These are phyloP conservation scores for Drosophila greeni DNA, from an alignment of 2,888 invertebrate genomes.

Conservation along the genomic window DNA sequence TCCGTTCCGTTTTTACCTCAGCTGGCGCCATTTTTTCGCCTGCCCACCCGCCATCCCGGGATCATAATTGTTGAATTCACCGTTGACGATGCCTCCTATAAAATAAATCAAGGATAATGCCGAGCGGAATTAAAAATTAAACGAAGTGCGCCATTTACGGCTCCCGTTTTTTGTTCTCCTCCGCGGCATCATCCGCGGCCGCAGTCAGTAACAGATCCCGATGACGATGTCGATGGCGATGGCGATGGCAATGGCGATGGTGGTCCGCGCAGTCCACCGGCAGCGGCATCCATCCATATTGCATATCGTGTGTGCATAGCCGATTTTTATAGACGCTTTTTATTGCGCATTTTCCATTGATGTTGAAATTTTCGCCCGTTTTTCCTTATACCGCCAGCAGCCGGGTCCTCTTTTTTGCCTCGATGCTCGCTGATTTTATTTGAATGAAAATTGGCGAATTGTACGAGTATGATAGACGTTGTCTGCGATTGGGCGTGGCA, in stretches of 20 bases:
- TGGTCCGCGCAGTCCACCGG: conserved; percentile 33
- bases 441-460: conserved; percentile 73
- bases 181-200: conserved; percentile 19
- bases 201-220: conserved; percentile 27
- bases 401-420: conserved; percentile 31
- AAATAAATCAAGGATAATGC: conserved; percentile 75
- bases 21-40: conserved; percentile 41
- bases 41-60: neutral
- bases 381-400: conserved; percentile 16
- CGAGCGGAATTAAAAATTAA: conserved; percentile 71
- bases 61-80: conserved; percentile 70
- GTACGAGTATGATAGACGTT: conserved; percentile 72
- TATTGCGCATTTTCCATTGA: conserved; percentile 74
- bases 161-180: conserved; percentile 11
- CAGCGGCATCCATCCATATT: conserved; percentile 49
- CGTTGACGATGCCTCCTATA: conserved; percentile 59
- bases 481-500: conserved; percentile 54
- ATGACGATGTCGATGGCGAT: conserved; percentile 11
- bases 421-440: conserved; percentile 64
- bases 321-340: conserved; percentile 72
- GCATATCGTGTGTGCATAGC: conserved; percentile 61
- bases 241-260: conserved; percentile 7
- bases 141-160: conserved; percentile 73
- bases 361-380: conserved; percentile 66
- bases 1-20: conserved; percentile 44